A percentile compares a stretch with the other conserved stretches of the same genome.
phyloP scores from a whole-genome alignment of 2,797 vertebrate genomes.

The Natrix natrix region DNA sequence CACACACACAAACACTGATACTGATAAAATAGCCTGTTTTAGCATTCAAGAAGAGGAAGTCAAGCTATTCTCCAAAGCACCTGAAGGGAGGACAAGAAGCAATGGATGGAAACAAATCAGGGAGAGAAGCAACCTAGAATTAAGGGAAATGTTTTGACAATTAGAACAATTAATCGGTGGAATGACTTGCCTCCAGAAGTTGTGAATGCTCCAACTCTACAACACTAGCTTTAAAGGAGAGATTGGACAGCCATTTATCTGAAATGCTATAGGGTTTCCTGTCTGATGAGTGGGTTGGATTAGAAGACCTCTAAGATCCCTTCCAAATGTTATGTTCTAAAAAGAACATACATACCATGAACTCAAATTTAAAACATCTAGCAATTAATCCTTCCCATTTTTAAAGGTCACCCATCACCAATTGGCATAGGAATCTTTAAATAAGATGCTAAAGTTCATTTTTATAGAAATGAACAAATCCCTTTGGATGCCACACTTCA shows the following conservation, averaged over 20 bases:
- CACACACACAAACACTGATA: neutral
- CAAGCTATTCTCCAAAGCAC: neutral
- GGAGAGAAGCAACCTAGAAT: too few species aligned
- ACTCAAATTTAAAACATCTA: neutral
- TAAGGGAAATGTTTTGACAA: neutral
- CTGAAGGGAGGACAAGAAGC: neutral
- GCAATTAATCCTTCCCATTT: neutral
- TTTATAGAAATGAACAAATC: neutral
- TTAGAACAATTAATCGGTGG: neutral
- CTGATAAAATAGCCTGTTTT: rapidly evolving
- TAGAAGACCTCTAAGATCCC: neutral
- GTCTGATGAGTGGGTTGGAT: neutral
- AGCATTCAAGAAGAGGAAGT: neutral
- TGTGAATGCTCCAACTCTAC: neutral
- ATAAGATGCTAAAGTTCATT: neutral
- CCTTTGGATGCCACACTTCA: neutral
- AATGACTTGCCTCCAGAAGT: neutral
- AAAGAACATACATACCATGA: neutral
- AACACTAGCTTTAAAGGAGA: too few species aligned
- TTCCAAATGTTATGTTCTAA: neutral
- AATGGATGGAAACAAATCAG: neutral
- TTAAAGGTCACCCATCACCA: neutral
- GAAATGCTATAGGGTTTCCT: neutral
- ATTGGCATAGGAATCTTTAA: neutral
- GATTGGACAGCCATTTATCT: neutral